These are phyloP conservation scores for Lepus oiostolus DNA, from an alignment of 2,797 vertebrate genomes.

Conservation along the genomic window DNA sequence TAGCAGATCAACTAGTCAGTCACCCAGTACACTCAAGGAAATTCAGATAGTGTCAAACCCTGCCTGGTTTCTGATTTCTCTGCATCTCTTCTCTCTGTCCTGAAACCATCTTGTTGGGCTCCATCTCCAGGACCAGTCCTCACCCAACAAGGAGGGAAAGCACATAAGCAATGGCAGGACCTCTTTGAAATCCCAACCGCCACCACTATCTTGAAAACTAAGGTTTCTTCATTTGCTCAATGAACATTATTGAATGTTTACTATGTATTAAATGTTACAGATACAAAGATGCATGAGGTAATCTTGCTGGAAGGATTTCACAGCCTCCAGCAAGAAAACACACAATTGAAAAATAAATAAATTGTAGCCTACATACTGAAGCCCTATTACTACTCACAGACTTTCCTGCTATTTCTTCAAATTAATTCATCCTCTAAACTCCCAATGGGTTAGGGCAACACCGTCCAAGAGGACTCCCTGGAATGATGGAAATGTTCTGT, in stretches of 20 bases:
- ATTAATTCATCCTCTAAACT: not conserved
- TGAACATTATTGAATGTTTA: not conserved
- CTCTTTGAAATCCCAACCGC: not conserved
- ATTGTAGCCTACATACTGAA: not conserved
- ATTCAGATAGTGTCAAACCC: not conserved
- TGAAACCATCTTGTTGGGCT: not conserved
- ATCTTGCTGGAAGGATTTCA: not conserved
- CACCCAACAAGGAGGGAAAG: not conserved
- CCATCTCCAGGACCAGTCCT: not conserved
- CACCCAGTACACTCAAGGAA: not conserved
- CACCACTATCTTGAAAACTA: not conserved
- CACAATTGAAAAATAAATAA: not conserved
- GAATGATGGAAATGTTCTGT: not conserved
- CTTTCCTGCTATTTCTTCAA: not conserved
- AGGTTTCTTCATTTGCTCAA: not conserved
- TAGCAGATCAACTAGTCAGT: not conserved
- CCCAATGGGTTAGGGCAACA: not conserved
- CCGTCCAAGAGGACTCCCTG: not conserved
- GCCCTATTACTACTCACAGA: not conserved
- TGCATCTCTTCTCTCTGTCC: not conserved
- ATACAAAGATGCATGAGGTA: not conserved
- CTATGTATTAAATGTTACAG: not conserved
- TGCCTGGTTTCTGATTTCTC: not conserved
- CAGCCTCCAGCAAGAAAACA: not conserved
- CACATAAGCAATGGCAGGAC: not conserved